phyloP scores from a whole-genome alignment of 1,140 invertebrate species.

The Drosophila sturtevanti region DNA sequence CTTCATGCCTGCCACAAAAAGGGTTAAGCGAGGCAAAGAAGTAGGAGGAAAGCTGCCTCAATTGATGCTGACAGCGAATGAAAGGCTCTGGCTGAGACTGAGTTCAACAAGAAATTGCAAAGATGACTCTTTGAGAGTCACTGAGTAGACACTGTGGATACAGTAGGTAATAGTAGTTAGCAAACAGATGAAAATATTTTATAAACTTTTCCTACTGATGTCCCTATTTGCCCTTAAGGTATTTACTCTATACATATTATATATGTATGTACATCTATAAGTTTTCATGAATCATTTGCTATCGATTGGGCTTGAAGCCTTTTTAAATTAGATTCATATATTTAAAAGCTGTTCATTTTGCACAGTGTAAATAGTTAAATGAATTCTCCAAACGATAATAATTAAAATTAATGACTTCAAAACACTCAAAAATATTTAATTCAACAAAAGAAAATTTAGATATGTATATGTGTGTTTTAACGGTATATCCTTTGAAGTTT shows the following conservation, averaged over 20 bases:
- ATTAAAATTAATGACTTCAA: too few relatives aligned
- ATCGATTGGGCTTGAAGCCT: neutral
- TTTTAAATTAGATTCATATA: too few relatives aligned
- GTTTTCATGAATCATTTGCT: neutral
- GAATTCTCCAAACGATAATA: too few relatives aligned
- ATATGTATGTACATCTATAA: too few relatives aligned
- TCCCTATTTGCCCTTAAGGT: neutral
- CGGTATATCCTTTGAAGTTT: neutral
- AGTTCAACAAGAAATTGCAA: constrained; percentile 12
- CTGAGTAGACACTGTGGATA: neutral
- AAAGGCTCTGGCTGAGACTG: constrained; percentile 61
- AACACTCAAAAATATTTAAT: too few relatives aligned
- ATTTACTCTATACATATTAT: too few relatives aligned
- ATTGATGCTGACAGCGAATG: constrained; percentile 81
- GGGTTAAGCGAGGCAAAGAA: neutral
- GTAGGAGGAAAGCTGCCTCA: constrained; percentile 47
- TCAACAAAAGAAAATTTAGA: too few relatives aligned
- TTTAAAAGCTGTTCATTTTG: too few relatives aligned
- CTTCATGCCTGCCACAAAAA: neutral
- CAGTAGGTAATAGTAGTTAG: neutral
- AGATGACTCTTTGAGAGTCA: constrained; percentile 4
- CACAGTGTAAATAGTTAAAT: too few relatives aligned
- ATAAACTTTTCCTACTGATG: neutral
- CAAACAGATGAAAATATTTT: neutral
- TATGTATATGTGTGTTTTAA: neutral